Percentiles rank a stretch among this genome's conserved stretches.
Conservation (phyloP, 2,888 invertebrate species). For the Pterostichus madidus region DNA sequence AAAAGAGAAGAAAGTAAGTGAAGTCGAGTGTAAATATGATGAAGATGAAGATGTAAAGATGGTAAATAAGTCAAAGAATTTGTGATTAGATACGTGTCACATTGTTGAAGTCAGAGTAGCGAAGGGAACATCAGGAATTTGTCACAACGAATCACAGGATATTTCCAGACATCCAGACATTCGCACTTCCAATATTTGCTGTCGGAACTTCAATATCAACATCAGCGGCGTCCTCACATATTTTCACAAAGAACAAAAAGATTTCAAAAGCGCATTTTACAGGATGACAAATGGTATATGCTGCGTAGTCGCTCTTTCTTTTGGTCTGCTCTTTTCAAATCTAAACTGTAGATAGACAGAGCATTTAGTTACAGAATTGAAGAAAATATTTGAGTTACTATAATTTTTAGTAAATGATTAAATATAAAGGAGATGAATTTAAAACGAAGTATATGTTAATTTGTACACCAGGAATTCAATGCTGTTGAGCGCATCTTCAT, state of each 20-base stretch:
- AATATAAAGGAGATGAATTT: no score
- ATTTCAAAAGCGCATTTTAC: not conserved
- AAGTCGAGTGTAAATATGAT: no score
- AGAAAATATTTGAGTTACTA: no score
- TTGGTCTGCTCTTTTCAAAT: not conserved
- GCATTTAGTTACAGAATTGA: no score
- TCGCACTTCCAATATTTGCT: slow-evolving; percentile 43
- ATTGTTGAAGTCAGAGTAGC: not conserved
- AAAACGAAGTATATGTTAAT: no score
- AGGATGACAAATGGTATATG: not conserved
- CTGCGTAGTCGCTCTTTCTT: not conserved
- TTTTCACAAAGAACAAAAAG: slow-evolving; percentile 2
- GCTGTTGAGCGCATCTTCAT: no score
- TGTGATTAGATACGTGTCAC: slow-evolving; percentile 38
- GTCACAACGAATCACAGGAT: slow-evolving; percentile 22
- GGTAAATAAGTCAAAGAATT: slow-evolving; percentile 44
- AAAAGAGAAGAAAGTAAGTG: no score
- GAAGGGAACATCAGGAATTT: slow-evolving; percentile 14
- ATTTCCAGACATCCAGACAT: slow-evolving; percentile 36
- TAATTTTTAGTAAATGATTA: no score
- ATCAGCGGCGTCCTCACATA: not conserved
- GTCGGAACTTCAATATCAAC: slow-evolving; percentile 10
- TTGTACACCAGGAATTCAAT: no score
- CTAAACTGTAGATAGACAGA: no score
- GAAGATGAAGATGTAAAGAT: not conserved